Base-by-base conservation (phyloP, 2,113 vertebrate species). In the Oenanthe melanoleuca region DNA sequence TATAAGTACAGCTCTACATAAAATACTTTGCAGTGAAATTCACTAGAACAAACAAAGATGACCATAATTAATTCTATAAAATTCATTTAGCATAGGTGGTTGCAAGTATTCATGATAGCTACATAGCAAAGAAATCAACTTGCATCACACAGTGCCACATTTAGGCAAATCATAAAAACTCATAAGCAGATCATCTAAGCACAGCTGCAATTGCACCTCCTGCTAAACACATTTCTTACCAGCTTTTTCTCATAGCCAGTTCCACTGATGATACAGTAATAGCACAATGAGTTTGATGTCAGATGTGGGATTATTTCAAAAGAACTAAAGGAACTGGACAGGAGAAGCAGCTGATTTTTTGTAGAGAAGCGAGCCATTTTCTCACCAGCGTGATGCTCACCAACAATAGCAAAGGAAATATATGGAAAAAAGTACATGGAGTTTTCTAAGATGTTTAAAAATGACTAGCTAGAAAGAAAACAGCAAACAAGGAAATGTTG, bases 381-480 rank as follows among this genome's bases (percentile, higher is more conserved):
- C 71, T 94, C 80, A 77, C 50, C 89, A 93, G 93, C 8, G 0
- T 72, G 77, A 88, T 61, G 93, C 73, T 95, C 87, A 79, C 67
- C 83, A 92, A 85, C 95, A 96, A 97, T 78, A 97, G 94, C 55
- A 93, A 97, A 97, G 96, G 96, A 97, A 97, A 97, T 97, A 97
- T 97, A 96, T 53, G 93, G 75, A 63, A 77, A 69, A 80, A 81
- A 88, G 60, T 74, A 63, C 29, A 77, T 26, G 38, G 50, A 82
- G 28, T 79, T 87, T 95, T 88, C 72, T 92, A 92, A 72, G 57
- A 52, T 89, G 73, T 49, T 83, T 83, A 69, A 72, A 88, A 89
- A 84, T 80, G 3, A 70, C 52, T 86, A 89, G 56, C 34, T 66
- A 92, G 71, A 89, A 94, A 90, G 64, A 93, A 91, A 92, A 59